Evolutionary conservation across 64 coral and sea anemone species (phyloP), one percentile per base, ranked within the genome.

Genomic region (Montipora efflorescens): DNA sequence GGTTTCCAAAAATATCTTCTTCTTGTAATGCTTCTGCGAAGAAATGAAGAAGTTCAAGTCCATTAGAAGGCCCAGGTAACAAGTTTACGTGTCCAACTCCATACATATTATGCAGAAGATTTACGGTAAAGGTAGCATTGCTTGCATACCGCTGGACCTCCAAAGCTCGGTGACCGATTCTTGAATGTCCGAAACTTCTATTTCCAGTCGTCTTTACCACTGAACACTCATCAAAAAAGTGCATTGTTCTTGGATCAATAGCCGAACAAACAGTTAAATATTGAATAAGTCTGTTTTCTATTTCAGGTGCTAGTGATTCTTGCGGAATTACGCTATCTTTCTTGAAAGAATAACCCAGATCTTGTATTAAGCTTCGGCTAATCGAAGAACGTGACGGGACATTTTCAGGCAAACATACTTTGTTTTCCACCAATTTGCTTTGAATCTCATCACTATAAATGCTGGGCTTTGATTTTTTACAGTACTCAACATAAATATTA

Each of bases 61-160:
- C 94, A 64, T 95, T 91, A 23, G 94, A 95, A 5, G 89, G 82
- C 3, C 94, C 94, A 19, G 72, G 82, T 55, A 95, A 74, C 44
- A 95, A 75, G 48, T 91, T 91, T 4, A 91, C 75, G 49, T 91
- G 89, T 12, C 89, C 78, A 67, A 95, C 70, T 47, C 83, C 83
- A 81, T 79, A 81, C 18, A 88, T 57, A 25, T 66, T 95, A 19
- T 91, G 94, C 16, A 95, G 78, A 20, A 95, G 53, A 59, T 95
- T 95, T 10, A 95, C 88, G 47, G 88, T 95, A 50, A 62, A 95
- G 47, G 89, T 95, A 4, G 48, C 80, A 61, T 92, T 81, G 78
- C 82, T 23, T n/a, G 59, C 84, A 48, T 93, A 93, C 66, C 84
- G 83, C 19, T 88, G 83, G 7, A 88, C 69, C 19, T 93, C 66